Evolutionary conservation across 2,797 vertebrate species (phyloP).

Genomic region (Ctenopoma multispine): DNA sequence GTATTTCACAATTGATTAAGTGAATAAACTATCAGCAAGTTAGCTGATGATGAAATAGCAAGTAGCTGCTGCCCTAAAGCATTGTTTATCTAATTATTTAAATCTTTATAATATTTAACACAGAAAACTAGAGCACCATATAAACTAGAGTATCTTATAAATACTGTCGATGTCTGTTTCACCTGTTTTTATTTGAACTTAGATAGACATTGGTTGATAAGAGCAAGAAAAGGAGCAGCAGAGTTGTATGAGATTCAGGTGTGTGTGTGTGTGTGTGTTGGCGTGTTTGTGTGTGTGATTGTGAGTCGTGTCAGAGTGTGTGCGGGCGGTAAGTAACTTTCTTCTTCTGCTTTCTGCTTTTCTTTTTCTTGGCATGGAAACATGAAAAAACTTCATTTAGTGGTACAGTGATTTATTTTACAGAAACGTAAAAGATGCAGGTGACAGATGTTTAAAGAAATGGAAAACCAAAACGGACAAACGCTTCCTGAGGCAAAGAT

Average conservation of each 20-base stretch:
- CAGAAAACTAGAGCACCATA: background rate
- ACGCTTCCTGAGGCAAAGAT: conserved; percentile 46
- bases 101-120: background rate
- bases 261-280: conserved; percentile 3
- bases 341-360: conserved; percentile 9
- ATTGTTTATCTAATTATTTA: background rate
- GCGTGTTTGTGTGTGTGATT: conserved; percentile 5
- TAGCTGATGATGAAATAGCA: background rate
- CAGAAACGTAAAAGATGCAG: conserved; percentile 40
- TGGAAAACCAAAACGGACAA: conserved; percentile 42
- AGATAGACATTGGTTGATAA: background rate
- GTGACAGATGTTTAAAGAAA: conserved; percentile 61
- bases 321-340: conserved; percentile 29
- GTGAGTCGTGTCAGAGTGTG: conserved; percentile 36
- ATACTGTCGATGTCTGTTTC: background rate
- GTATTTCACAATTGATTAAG: background rate
- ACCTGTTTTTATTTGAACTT: conserved; percentile 20
- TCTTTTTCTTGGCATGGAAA: conserved; percentile 12
- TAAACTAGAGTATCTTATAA: background rate
- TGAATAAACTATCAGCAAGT: background rate
- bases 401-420: conserved; percentile 40
- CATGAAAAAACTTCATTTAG: conserved; percentile 27
- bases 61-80: too few species aligned
- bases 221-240: background rate
- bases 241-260: background rate